Conservation (phyloP, 2,888 invertebrate species). For the Mythimna vitellina region DNA sequence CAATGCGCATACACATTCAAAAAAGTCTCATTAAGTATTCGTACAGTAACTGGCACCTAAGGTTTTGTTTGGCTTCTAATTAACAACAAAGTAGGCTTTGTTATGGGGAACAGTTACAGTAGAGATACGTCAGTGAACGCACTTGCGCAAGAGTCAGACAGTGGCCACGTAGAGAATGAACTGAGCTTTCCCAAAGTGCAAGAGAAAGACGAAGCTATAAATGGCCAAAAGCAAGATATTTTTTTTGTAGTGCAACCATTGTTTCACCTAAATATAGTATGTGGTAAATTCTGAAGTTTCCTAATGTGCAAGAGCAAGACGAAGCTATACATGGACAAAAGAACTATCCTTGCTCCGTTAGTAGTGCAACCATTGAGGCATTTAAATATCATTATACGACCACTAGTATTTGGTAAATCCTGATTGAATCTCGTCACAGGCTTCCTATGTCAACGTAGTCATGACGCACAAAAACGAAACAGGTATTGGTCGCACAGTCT, state of each 20-base stretch:
- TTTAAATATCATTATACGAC: neutral
- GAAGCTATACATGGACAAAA: neutral
- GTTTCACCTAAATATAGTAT: neutral
- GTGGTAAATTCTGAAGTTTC: neutral
- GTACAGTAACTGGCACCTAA: constrained; percentile 32
- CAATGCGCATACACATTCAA: constrained; percentile 10
- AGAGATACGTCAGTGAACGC: constrained; percentile 13
- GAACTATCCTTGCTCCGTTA: neutral
- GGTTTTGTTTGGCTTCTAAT: constrained; percentile 55
- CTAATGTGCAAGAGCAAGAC: neutral
- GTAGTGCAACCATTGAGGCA: neutral
- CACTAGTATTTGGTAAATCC: neutral
- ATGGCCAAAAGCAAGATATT: neutral
- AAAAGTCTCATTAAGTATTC: constrained; percentile 35
- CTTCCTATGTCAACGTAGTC: neutral
- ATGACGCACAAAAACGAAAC: neutral
- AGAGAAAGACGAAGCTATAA: neutral
- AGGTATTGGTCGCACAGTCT: neutral
- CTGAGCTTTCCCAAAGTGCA: neutral
- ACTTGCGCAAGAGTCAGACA: constrained; percentile 53
- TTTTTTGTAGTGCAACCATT: neutral
- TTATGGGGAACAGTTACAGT: constrained; percentile 34
- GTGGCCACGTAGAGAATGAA: neutral
- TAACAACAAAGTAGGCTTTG: constrained; percentile 57
- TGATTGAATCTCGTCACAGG: neutral